Base-by-base conservation (phyloP, 2,113 vertebrate genomes). In the Morone chrysops region DNA sequence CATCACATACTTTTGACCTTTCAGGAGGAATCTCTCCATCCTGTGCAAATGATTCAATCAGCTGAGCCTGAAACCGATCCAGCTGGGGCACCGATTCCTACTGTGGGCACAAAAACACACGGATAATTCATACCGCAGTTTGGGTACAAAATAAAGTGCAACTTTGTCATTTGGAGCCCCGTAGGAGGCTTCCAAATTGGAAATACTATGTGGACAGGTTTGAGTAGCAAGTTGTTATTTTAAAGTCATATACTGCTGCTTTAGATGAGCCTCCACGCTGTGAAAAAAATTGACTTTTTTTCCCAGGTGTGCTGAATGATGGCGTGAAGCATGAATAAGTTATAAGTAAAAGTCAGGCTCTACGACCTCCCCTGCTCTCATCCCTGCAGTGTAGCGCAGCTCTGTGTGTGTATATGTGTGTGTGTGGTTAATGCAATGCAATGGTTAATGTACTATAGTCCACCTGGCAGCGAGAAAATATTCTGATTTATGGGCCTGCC, bases 241-340 rank as follows among this genome's bases (percentile, higher is more conserved):
- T 81, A 83, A 76, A 87, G 63, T 82, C 80, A 45, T 8, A 75
- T n/a, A 61, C 63, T 4, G 75, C 85, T 71, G 81, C 79, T 85
- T 70, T 22, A 65, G 60, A 79, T 67, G 67, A 86, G 78, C 50
- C 6, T 5, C 43, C 89, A 73, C 17, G 6, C 79, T 50, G 90
- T 75, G 88, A 74, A 41, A 83, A 56, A 72, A 80, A 87, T 80
- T 51, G 78, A 87, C 82, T 89, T 86, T 73, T 79, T 73, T 77
- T 77, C 82, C 86, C 87, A 90, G 83, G 87, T 91, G 85, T 85
- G 79, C 75, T 2, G 11, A 78, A 78, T 82, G 85, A 80, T 78
- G 1, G 87, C 8, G 51, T 82, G 85, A 90, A 81, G 75, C 78
- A 93, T 93, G 91, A 94, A 93, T 93, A 90, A 92, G 83, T 93